Percentiles rank a stretch among this genome's conserved stretches.
Conservation (phyloP, 2,797 vertebrate species). For the Sebastolobus alascanus region DNA sequence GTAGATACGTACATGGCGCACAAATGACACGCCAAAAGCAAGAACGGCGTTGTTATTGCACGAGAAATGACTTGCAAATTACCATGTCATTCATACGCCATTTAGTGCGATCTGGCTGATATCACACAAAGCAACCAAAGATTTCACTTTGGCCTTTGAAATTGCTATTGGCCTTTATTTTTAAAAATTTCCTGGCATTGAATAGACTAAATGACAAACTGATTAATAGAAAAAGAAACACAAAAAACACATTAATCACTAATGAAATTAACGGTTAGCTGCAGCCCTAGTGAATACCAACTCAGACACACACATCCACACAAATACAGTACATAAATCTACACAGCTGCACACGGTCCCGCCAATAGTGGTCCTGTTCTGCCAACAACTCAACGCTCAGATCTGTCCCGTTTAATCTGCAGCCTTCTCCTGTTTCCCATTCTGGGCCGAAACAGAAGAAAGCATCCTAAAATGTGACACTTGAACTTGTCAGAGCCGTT, state of each 20-base stretch:
- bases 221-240: neutral
- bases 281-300: neutral
- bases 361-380: conserved; percentile 25
- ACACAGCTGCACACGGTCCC: conserved; percentile 40
- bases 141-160: too few species aligned
- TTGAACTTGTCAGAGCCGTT: conserved; percentile 82
- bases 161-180: neutral
- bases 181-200: too few species aligned
- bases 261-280: neutral
- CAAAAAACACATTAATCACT: neutral
- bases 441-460: conserved; percentile 73
- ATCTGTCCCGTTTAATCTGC: conserved; percentile 61
- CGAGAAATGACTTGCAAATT: too few species aligned
- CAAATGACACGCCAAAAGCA: too few species aligned
- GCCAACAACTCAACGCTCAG: conserved; percentile 42
- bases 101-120: too few species aligned
- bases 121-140: neutral
- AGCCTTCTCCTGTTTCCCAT: conserved; percentile 65
- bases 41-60: too few species aligned
- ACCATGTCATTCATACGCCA: too few species aligned
- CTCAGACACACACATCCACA: neutral
- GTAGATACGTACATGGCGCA: too few species aligned
- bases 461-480: conserved; percentile 78
- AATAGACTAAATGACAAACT: neutral
- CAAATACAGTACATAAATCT: conserved; percentile 12